Percentiles rank a stretch among this genome's conserved stretches.
Evolutionary conservation across 2,888 invertebrate species (phyloP).

Genomic region (Drosophila dives): DNA sequence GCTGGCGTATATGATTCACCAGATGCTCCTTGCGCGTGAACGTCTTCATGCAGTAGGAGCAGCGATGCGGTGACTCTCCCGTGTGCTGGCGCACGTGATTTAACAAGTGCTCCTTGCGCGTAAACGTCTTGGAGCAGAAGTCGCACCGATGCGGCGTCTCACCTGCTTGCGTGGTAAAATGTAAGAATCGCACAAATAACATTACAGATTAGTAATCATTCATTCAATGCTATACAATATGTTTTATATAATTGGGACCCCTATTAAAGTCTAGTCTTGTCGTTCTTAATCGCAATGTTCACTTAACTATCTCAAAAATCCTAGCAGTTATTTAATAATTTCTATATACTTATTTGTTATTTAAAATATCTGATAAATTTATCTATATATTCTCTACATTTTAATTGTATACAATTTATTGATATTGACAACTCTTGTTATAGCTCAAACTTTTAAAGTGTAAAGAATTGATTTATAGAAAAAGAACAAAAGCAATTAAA

Average conservation of each 20-base stretch:
- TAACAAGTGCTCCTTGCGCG: constrained; percentile 93
- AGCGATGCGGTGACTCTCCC: constrained; percentile 93
- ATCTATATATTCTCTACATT: not conserved
- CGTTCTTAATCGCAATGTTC: not conserved
- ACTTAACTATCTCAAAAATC: not conserved
- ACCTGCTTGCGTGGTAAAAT: constrained; percentile 83
- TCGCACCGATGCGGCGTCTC: constrained; percentile 94
- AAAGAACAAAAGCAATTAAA: not conserved
- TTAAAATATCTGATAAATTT: not conserved
- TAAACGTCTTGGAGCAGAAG: constrained; percentile 94
- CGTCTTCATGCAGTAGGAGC: constrained; percentile 93
- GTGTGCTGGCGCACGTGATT: constrained; percentile 93
- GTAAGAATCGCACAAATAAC: constrained; percentile 45
- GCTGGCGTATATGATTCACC: constrained; percentile 93
- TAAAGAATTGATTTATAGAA: too few relatives aligned
- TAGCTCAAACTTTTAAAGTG: too few relatives aligned
- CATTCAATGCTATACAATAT: not conserved
- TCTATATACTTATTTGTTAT: not conserved
- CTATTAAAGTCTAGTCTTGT: not conserved
- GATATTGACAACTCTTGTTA: not conserved
- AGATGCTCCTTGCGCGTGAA: constrained; percentile 95
- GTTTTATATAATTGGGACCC: not conserved
- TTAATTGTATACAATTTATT: not conserved
- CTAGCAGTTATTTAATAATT: not conserved
- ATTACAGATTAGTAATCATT: constrained; percentile 87